A percentile compares a stretch with the other conserved stretches of the same genome.
Evolutionary conservation across 2,888 invertebrate genomes (phyloP).

Genomic region (Asteroscopus sphinx): DNA sequence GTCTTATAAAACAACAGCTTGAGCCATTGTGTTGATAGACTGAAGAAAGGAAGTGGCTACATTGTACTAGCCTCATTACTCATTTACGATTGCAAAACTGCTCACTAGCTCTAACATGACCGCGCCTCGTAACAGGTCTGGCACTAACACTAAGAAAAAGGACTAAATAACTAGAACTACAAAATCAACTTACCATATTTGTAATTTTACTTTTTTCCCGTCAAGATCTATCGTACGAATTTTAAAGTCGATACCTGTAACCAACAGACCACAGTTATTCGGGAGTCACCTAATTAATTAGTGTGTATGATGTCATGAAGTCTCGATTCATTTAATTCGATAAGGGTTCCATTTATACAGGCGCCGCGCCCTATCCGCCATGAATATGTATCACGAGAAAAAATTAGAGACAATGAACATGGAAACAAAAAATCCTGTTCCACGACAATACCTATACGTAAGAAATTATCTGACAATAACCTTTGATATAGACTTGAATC

Average conservation of each 20-base stretch:
- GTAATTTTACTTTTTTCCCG: constrained; percentile 99
- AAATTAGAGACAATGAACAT: constrained; percentile 70
- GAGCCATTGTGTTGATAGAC: constrained; percentile 44
- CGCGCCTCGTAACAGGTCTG: constrained; percentile 34
- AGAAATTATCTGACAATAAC: constrained; percentile 86
- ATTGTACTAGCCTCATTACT: constrained; percentile 49
- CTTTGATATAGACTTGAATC: constrained; percentile 78
- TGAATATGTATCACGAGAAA: constrained; percentile 58
- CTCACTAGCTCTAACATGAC: constrained; percentile 22
- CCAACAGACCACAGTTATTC: constrained; percentile 68
- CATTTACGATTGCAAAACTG: constrained; percentile 45
- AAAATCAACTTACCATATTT: constrained; percentile 96
- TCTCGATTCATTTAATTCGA: constrained; percentile 77
- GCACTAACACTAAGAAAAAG: constrained; percentile 6
- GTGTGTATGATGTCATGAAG: constrained; percentile 87
- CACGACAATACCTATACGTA: constrained; percentile 79
- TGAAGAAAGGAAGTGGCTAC: constrained; percentile 57
- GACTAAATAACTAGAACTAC: constrained; percentile 14
- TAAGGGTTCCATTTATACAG: constrained; percentile 75
- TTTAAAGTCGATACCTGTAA: constrained; percentile 99
- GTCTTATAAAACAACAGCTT: constrained; percentile 43
- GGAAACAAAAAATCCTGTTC: constrained; percentile 79
- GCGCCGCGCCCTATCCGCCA: constrained; percentile 77
- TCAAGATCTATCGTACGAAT: constrained; percentile 99
- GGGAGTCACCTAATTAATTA: constrained; percentile 83